These are phyloP conservation scores for Drosophila eohydei DNA, from an alignment of 2,888 invertebrate species.

Conservation along the genomic window DNA sequence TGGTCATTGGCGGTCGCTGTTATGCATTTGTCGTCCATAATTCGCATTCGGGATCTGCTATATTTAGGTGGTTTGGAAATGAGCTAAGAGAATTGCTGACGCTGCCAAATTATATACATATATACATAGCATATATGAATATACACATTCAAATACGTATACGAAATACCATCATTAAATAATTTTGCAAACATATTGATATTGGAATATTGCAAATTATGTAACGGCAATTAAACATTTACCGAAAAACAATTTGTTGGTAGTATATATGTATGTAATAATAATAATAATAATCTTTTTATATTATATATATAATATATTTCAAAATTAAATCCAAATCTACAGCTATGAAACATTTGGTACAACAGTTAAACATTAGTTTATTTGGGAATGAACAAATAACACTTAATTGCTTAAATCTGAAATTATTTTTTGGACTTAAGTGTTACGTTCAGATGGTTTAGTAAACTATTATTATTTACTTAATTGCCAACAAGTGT, in stretches of 20 bases:
- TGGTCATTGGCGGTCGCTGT: conserved; percentile 1
- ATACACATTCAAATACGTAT: neutral
- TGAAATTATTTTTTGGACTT: neutral
- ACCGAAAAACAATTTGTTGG: too few species aligned
- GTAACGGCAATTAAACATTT: neutral
- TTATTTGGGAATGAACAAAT: neutral
- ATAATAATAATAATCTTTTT: too few species aligned
- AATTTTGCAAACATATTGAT: neutral
- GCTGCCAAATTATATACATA: conserved; percentile 24
- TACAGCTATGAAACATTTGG: neutral
- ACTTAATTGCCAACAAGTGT: conserved; percentile 6
- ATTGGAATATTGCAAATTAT: conserved; percentile 15
- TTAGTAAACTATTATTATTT: neutral
- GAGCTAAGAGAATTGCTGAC: conserved; percentile 21
- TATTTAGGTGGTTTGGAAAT: conserved; percentile 45
- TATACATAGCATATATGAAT: neutral
- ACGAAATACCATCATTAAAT: neutral
- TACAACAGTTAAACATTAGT: neutral
- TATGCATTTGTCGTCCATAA: conserved; percentile 33
- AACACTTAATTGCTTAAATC: neutral
- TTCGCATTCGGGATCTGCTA: conserved; percentile 27
- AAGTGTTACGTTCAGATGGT: neutral
- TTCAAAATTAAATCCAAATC: neutral
- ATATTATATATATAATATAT: too few species aligned
- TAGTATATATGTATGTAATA: neutral